phyloP scores from a whole-genome alignment of 2,113 vertebrate genomes.

The Neopipo cinnamomea region DNA sequence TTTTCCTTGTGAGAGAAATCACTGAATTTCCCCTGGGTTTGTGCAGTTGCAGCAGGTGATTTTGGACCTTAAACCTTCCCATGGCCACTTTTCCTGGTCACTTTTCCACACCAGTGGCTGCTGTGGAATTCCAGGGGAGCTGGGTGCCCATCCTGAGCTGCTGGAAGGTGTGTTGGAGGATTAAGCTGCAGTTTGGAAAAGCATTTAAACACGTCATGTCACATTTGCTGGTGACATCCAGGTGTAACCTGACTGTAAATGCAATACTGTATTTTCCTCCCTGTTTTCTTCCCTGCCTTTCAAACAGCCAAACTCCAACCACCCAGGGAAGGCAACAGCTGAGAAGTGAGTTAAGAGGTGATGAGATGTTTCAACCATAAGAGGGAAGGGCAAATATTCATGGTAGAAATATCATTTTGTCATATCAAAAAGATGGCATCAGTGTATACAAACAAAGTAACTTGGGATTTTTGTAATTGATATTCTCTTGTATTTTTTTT shows the following conservation, averaged over 20 bases:
- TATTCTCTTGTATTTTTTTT: not conserved
- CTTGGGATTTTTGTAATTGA: slow-evolving; percentile 31
- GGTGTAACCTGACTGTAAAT: not conserved
- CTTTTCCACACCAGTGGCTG: not conserved
- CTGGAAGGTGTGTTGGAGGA: not conserved
- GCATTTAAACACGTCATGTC: accelerated
- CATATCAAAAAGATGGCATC: not conserved
- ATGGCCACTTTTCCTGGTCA: accelerated
- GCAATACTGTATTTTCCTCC: not conserved
- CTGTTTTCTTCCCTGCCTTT: not conserved
- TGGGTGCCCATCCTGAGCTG: not conserved
- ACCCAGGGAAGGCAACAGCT: not conserved
- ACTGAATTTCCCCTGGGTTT: accelerated
- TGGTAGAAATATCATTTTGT: slow-evolving; percentile 20
- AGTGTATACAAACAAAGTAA: not conserved
- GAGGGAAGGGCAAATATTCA: slow-evolving; percentile 23
- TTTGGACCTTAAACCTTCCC: not conserved
- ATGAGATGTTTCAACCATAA: not conserved
- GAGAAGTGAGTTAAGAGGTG: not conserved
- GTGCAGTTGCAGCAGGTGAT: not conserved
- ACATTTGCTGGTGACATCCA: not conserved
- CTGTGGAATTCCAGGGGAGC: not conserved
- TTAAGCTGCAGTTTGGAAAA: not conserved
- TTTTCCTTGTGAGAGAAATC: accelerated
- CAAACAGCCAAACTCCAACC: not conserved